Percentiles rank a stretch among this genome's conserved stretches.
phyloP scores from a whole-genome alignment of 2,888 invertebrate species.

The Chrysopilus asiliformis region DNA sequence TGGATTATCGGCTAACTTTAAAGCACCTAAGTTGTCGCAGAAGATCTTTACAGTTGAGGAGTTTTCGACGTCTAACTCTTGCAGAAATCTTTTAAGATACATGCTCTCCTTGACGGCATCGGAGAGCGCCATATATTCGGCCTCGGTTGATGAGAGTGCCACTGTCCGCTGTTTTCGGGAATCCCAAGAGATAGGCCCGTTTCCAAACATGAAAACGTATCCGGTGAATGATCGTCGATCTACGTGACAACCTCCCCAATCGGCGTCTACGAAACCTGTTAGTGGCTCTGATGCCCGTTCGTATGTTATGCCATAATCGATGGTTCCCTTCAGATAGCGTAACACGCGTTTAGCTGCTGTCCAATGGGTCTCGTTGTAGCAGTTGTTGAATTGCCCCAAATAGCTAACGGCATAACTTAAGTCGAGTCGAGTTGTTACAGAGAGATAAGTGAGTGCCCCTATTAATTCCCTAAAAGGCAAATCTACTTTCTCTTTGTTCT shows the following conservation, averaged over 20 bases:
- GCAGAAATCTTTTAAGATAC: not conserved
- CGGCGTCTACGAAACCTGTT: conserved; percentile 11
- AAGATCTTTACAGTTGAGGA: not conserved
- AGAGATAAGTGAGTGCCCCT: conserved; percentile 12
- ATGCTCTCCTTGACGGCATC: conserved; percentile 4
- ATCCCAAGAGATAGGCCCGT: conserved; percentile 3
- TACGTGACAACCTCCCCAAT: conserved; percentile 8
- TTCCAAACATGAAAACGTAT: conserved; percentile 1
- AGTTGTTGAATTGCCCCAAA: conserved; percentile 9
- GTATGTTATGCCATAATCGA: conserved; percentile 4
- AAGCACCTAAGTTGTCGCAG: conserved; percentile 3
- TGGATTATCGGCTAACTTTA: not conserved
- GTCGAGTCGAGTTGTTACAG: conserved; percentile 13
- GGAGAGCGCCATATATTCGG: conserved; percentile 3
- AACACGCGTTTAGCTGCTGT: conserved; percentile 12
- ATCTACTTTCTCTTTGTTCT: no score
- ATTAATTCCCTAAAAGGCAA: conserved; percentile 15
- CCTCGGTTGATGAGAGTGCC: conserved; percentile 2
- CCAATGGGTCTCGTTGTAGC: conserved; percentile 16
- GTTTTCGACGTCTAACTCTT: not conserved
- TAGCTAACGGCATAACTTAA: conserved; percentile 11
- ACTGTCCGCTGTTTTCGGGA: conserved; percentile 4
- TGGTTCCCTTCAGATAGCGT: conserved; percentile 14
- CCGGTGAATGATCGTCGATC: conserved; percentile 1
- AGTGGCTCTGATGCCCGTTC: not conserved